phyloP scores from a whole-genome alignment of 1,140 invertebrate genomes.

The Sogatella furcifera region DNA sequence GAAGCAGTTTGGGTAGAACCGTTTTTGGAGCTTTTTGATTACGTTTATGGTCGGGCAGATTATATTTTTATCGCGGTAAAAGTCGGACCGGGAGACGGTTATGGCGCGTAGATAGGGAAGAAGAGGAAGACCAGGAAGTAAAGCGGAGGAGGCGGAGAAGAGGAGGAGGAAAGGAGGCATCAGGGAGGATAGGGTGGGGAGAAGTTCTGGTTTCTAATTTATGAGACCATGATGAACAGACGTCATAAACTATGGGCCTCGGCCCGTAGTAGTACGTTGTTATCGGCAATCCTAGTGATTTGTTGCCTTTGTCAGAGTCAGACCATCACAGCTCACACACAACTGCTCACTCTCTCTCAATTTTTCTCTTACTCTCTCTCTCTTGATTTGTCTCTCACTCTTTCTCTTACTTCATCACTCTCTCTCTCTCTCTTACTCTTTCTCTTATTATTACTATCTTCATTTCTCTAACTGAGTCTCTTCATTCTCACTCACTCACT shows the following conservation, averaged over 20 bases:
- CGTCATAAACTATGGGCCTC: constrained; percentile 26
- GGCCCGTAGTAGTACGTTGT: constrained; percentile 2
- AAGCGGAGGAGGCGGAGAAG: constrained; percentile 37
- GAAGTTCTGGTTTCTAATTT: constrained; percentile 29
- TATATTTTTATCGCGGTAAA: too few relatives aligned
- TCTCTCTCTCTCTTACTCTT: background rate
- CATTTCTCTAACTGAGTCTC: too few relatives aligned
- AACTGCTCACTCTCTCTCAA: background rate
- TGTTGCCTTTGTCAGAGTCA: constrained; percentile 25
- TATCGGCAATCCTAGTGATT: constrained; percentile 24
- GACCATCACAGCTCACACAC: constrained; percentile 17
- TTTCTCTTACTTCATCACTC: background rate
- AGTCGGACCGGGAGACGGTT: too few relatives aligned
- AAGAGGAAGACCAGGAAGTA: constrained; percentile 13
- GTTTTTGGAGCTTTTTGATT: too few relatives aligned
- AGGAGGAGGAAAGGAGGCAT: constrained; percentile 30
- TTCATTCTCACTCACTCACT: background rate
- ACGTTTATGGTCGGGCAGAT: too few relatives aligned
- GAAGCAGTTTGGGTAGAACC: too few relatives aligned
- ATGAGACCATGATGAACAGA: constrained; percentile 29
- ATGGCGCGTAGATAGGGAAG: constrained; percentile 14
- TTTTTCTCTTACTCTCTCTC: background rate
- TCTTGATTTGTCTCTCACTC: background rate
- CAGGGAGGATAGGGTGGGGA: constrained; percentile 27
- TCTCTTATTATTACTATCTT: background rate